Conservation (phyloP, 2,888 invertebrate species). For the Arrhopalites spinosus region DNA sequence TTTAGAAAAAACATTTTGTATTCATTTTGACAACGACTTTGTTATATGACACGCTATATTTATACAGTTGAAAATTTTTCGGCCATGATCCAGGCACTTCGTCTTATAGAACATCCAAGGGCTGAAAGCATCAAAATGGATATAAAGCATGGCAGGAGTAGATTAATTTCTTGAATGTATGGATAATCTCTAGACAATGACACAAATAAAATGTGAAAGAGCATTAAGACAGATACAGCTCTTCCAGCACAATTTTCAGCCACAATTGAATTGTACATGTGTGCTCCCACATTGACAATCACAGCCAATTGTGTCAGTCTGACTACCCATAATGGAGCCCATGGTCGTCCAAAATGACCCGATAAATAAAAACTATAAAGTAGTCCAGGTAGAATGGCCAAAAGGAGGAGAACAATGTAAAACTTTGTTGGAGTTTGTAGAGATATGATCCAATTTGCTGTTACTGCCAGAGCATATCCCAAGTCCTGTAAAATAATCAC, state of each 20-base stretch:
- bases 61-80: too few relatives aligned
- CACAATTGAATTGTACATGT: not conserved
- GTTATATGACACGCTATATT: too few relatives aligned
- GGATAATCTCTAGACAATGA: not conserved
- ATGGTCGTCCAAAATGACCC: not conserved
- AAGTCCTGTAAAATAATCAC: too few relatives aligned
- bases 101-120: not conserved
- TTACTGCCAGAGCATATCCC: not conserved
- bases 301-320: not conserved
- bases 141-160: slow-evolving; percentile 12
- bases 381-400: not conserved
- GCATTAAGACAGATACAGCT: not conserved
- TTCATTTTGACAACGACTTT: too few relatives aligned
- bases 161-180: slow-evolving; percentile 7
- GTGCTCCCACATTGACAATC: not conserved
- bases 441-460: slow-evolving; percentile 1
- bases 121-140: not conserved
- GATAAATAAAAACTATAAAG: slow-evolving; percentile 2
- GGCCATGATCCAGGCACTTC: not conserved
- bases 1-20: too few relatives aligned
- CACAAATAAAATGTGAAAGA: not conserved
- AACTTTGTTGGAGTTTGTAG: not conserved
- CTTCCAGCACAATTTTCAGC: not conserved
- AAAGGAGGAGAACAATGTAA: not conserved
- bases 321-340: not conserved